A percentile compares a stretch with the other conserved stretches of the same genome.
Conservation (phyloP, 2,888 invertebrate genomes). For the Cataglyphis altisquamis region DNA sequence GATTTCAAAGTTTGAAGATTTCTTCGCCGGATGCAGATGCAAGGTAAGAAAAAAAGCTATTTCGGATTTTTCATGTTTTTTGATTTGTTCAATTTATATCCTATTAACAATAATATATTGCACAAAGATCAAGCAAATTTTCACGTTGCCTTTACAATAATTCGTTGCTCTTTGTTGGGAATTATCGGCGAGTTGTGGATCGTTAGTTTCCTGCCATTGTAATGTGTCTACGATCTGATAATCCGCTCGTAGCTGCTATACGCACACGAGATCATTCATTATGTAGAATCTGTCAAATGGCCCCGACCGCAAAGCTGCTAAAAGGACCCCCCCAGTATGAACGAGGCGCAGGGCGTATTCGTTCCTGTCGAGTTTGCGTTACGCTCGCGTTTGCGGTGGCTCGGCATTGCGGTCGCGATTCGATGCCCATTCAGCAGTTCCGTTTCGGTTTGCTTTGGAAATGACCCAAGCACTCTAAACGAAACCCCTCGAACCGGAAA, state of each 20-base stretch:
- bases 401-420: conserved; percentile 82
- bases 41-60: neutral
- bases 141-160: neutral
- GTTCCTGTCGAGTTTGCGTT: conserved; percentile 80
- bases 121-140: neutral
- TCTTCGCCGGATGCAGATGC: neutral
- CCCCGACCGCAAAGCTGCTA: conserved; percentile 80
- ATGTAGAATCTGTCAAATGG: conserved; percentile 82
- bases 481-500: conserved; percentile 80
- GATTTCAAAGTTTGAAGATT: neutral
- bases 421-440: conserved; percentile 83
- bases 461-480: conserved; percentile 83
- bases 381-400: conserved; percentile 81
- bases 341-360: conserved; percentile 63
- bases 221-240: conserved; percentile 55
- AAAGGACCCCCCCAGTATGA: conserved; percentile 75
- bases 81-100: neutral
- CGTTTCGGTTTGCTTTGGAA: conserved; percentile 84
- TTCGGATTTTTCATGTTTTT: neutral
- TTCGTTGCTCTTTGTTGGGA: neutral
- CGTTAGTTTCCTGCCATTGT: conserved; percentile 29
- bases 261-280: conserved; percentile 77
- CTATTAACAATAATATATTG: neutral
- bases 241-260: conserved; percentile 63
- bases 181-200: conserved; percentile 3